Base-by-base conservation (phyloP, 2,113 vertebrate species). In the Glareola pratincola region DNA sequence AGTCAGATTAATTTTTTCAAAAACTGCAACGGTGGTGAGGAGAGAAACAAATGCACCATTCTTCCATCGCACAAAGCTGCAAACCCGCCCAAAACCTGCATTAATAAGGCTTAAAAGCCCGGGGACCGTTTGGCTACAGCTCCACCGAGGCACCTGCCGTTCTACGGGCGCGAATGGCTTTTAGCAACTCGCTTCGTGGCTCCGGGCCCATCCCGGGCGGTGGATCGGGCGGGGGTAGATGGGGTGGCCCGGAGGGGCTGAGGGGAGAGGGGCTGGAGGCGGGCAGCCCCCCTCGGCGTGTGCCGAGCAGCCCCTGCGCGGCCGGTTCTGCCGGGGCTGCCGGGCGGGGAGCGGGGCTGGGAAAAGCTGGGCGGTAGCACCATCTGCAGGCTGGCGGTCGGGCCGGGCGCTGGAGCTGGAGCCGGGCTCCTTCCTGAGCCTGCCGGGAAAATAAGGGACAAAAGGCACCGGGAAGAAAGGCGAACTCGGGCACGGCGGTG, bases 291-390 rank as follows among this genome's bases (percentile, higher is more conserved):
- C 32, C 72, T 62, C 1, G 34, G 14, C 4, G 45, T 54, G n/a
- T 7, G 41, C 12, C 3, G 78, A 8, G 53, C 73, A 22, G 51
- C 8, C 89, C 4, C 66, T 14, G 3, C 39, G 3, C 14, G 48
- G 74, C 45, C 84, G 86, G 20, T n/a, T 37, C 43, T 39, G 53
- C 72, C 29, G 1, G 45, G 81, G 39, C 68, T 27, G 68, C 56
- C 77, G 48, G 67, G 69, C 64, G 69, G 18, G 37, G 3, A 59
- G 88, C 18, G 74, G 48, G 92, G n/a, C 24, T 47, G 73, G 98
- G 97, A 98, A 98, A 98, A 98, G 96, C 98, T 98, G 98, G 99
- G 96, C 98, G 98, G 98, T 96, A 99, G 99, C 99, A 98, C 99
- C 99, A 99, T 99, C 99, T 99, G 98, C 99, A 99, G 99, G 99